A percentile compares a stretch with the other conserved stretches of the same genome.
phyloP scores from a whole-genome alignment of 2,113 vertebrate species.

The Laticauda colubrina region DNA sequence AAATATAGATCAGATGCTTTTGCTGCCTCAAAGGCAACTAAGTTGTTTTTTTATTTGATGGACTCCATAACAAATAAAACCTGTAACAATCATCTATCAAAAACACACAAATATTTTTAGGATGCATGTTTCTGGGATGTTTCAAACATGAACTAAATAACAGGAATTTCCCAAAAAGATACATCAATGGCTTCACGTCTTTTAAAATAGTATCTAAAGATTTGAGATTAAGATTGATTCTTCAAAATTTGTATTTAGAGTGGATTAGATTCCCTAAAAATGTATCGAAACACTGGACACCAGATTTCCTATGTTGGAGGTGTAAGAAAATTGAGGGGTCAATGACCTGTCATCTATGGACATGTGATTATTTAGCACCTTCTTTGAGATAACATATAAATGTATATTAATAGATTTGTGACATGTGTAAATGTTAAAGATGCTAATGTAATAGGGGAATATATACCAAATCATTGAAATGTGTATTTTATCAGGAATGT shows the following conservation, averaged over 20 bases:
- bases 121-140: neutral
- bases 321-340: neutral
- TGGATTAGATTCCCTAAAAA: neutral
- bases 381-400: neutral
- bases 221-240: neutral
- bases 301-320: neutral
- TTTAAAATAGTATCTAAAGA: neutral
- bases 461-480: neutral
- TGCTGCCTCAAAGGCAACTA: neutral
- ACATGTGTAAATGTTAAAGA: neutral
- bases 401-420: neutral
- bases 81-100: neutral
- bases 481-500: neutral
- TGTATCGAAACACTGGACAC: neutral
- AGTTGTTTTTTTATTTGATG: neutral
- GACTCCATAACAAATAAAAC: neutral
- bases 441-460: neutral
- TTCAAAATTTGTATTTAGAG: neutral
- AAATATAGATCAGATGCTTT: neutral
- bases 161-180: neutral
- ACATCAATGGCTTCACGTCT: neutral
- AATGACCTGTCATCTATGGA: neutral
- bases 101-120: neutral
- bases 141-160: neutral
- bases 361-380: neutral